Evolutionary conservation across 23 tunicate species (phyloP), one percentile per base, ranked within the genome.

Genomic region (Clavelina lepadiformis): DNA sequence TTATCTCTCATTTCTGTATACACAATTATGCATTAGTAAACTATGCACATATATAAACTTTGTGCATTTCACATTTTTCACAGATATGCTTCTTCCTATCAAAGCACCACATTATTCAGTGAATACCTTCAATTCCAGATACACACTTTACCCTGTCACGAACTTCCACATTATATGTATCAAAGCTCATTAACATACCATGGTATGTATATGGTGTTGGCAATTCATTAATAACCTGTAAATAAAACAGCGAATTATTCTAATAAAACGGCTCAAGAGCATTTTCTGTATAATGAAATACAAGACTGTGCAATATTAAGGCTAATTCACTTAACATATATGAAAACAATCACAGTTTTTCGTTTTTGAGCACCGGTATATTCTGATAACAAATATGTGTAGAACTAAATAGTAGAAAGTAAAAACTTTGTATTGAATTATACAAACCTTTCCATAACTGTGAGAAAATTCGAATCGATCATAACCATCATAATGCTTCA

Each of bases 401-500:
- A n/a, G n/a, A n/a, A n/a, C n/a, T n/a, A n/a, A n/a, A n/a, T n/a
- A n/a, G n/a, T n/a, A n/a, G n/a, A n/a, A n/a, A n/a, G n/a, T n/a
- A n/a, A n/a, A n/a, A n/a, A n/a, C n/a, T n/a, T n/a, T n/a, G n/a
- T n/a, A n/a, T n/a, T n/a, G n/a, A n/a, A n/a, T n/a, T n/a, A n/a
- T n/a, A 11, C 72, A 23, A 8, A 78, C 95, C 81, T 72, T 67
- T 7, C 69, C 36, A 68, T 79, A 65, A 56, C 87, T 88, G 59
- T 88, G 96, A n/a, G 46, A 54, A 57, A 89, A 89, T 55, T 89
- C 97, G 57, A 89, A 89, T 5, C 97, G 75, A 71, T 89, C 76
- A 51, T 89, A 89, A 24, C 97, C 89, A 81, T 89, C 97, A 65
- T 75, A 89, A 69, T 89, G 88, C 58, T 70, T 75, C 70, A 89